A percentile compares a stretch with the other conserved stretches of the same genome.
Evolutionary conservation across 2,888 invertebrate species (phyloP).

Genomic region (Dicyrtomina minuta): DNA sequence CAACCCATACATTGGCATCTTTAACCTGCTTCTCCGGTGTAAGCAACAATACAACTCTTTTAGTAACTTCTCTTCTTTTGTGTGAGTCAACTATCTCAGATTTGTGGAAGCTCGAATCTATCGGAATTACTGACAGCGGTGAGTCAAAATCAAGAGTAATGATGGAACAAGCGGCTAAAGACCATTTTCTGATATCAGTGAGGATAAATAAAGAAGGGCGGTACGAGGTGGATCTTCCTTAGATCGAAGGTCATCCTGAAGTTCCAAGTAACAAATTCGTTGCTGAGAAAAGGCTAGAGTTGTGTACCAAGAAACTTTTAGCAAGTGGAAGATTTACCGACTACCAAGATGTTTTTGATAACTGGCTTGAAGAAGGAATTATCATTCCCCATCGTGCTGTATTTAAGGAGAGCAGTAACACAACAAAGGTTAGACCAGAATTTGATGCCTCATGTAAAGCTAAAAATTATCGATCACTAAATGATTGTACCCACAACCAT

Average conservation of each 20-base stretch:
- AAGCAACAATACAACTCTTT: too few species aligned
- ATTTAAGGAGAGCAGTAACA: constrained; percentile 41
- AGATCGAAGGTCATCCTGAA: constrained; percentile 3
- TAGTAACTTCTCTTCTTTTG: not conserved
- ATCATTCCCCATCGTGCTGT: constrained; percentile 46
- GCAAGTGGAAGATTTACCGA: constrained; percentile 39
- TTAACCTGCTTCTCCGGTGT: too few species aligned
- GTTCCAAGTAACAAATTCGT: constrained; percentile 32
- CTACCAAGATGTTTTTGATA: constrained; percentile 31
- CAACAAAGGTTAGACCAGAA: constrained; percentile 49
- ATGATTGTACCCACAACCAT: constrained; percentile 38
- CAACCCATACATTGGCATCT: too few species aligned
- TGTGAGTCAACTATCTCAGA: not conserved
- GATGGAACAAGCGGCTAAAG: constrained; percentile 19
- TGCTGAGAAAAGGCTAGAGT: constrained; percentile 25
- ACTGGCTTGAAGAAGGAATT: constrained; percentile 46
- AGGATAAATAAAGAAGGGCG: constrained; percentile 22
- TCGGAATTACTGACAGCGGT: constrained; percentile 33
- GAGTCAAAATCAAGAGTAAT: constrained; percentile 16
- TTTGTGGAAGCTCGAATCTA: constrained; percentile 37
- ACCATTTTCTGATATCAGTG: constrained; percentile 26
- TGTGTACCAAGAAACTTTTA: constrained; percentile 20
- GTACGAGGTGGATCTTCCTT: constrained; percentile 35
- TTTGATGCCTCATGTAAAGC: constrained; percentile 49
- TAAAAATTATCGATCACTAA: constrained; percentile 36